phyloP scores from a whole-genome alignment of 2,113 vertebrate species.

The Burhinus bistriatus region DNA sequence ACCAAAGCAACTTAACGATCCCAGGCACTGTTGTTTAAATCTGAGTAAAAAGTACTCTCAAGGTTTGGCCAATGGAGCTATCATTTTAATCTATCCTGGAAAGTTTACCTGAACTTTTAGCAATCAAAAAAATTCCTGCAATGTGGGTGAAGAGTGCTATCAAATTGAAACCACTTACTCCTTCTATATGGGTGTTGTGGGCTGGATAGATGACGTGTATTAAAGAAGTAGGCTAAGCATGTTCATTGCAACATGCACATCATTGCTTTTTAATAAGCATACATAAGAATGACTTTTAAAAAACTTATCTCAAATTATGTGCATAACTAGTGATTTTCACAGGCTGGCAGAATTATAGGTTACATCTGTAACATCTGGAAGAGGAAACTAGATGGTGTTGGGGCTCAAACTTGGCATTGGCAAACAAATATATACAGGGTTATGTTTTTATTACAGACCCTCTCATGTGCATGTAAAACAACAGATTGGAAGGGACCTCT shows the following conservation, averaged over 20 bases:
- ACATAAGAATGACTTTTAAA: not conserved
- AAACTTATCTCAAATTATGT: not conserved
- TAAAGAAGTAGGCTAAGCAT: not conserved
- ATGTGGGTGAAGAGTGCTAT: not conserved
- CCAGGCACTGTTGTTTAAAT: not conserved
- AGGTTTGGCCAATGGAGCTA: not conserved
- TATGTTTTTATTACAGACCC: not conserved
- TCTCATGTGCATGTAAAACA: not conserved
- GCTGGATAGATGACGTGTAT: not conserved
- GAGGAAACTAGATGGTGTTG: not conserved
- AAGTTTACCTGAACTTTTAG: not conserved
- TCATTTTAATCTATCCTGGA: not conserved
- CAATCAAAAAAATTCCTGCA: not conserved
- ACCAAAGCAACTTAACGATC: not conserved
- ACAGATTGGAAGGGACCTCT: not conserved
- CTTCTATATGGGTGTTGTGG: not conserved
- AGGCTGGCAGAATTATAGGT: not conserved
- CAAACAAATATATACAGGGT: accelerated
- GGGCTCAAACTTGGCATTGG: not conserved
- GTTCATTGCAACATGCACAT: accelerated
- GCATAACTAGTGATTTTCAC: not conserved
- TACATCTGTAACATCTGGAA: not conserved
- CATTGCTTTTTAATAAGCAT: not conserved
- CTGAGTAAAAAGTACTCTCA: not conserved
- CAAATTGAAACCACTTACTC: not conserved